These are phyloP conservation scores for Botia kubotai DNA, from an alignment of 2,797 vertebrate genomes.

Conservation along the genomic window DNA sequence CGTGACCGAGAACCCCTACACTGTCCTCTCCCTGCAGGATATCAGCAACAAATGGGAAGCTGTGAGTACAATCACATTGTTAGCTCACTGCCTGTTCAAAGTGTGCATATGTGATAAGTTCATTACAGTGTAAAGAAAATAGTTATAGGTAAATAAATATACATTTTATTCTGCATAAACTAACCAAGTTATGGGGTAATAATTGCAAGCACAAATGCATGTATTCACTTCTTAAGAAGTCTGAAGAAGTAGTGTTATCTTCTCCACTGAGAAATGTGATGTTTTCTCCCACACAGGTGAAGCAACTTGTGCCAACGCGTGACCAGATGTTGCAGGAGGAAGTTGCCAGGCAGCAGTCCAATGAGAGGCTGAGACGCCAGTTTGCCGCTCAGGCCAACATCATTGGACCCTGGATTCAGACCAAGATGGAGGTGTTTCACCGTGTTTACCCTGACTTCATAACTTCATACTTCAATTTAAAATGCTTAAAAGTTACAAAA, in stretches of 20 bases:
- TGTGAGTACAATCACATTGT: slow-evolving; percentile 71
- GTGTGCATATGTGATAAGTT: no score
- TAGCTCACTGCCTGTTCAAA: no score
- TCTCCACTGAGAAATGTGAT: background rate
- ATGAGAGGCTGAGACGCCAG: slow-evolving; percentile 87
- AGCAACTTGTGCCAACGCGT: slow-evolving; percentile 88
- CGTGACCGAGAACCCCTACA: slow-evolving; percentile 85
- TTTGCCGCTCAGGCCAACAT: slow-evolving; percentile 90
- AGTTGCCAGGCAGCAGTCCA: slow-evolving; percentile 87
- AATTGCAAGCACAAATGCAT: no score
- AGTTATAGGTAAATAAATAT: no score
- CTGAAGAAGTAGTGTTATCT: background rate
- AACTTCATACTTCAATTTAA: background rate
- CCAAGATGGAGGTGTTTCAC: slow-evolving; percentile 88
- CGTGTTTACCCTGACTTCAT: no score
- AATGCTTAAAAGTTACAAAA: background rate
- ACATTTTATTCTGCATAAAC: no score
- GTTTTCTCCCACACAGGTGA: slow-evolving; percentile 75
- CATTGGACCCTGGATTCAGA: slow-evolving; percentile 91
- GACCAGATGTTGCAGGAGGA: slow-evolving; percentile 92
- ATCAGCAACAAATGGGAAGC: slow-evolving; percentile 87
- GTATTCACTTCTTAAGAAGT: background rate
- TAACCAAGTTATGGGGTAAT: no score
- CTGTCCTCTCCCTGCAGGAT: slow-evolving; percentile 80
- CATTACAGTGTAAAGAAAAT: no score